Evolutionary conservation across 2,888 invertebrate genomes (phyloP), one percentile per base, ranked within the genome.

Genomic region (Dasypogon diadema): DNA sequence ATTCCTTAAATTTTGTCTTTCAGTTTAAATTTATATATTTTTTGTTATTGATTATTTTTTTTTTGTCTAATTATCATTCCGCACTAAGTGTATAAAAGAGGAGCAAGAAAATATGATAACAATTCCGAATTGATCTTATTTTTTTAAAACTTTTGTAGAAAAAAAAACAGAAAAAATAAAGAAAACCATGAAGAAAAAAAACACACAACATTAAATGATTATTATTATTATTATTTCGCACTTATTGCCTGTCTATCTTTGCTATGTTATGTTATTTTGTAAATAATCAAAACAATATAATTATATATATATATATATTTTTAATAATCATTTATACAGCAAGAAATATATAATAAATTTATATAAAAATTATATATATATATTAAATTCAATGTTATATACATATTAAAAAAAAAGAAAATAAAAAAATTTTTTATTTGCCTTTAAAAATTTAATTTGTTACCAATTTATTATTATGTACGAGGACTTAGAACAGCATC

Each of bases 311-410:
- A 26, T 30, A 72, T 74, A 74, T 74, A 74, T 74, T 74, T 74
- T 74, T 74, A 74, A 74, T 74, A 74, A 74, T 74, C 58, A 74
- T 74, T 74, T 74, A 74, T 74, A 74, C 74, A 74, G 58, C 58
- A 74, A 58, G 42, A 73, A 58, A 74, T 54, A 54, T 70, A 70
- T 70, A 54, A 70, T 70, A 70, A 70, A 70, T 70, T 54, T 70
- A 70, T 70, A 30, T 54, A 54, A 54, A 68, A 70, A 70, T 54
- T 65, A 65, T 65, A 65, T 70, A 70, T 54, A 70, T 70, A 54
- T 54, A 34, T 34, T 54, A 34, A 70, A 70, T 70, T 70, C 70
- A 70, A 70, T 70, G 70, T 70, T 70, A 70, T 70, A 70, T 70
- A 70, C 54, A 70, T 14, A 54, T 54, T 18, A 54, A 70, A 54